A percentile compares a stretch with the other conserved stretches of the same genome.
These are phyloP conservation scores for Intellagama lesueurii DNA, from an alignment of 2,797 vertebrate genomes.

Conservation along the genomic window DNA sequence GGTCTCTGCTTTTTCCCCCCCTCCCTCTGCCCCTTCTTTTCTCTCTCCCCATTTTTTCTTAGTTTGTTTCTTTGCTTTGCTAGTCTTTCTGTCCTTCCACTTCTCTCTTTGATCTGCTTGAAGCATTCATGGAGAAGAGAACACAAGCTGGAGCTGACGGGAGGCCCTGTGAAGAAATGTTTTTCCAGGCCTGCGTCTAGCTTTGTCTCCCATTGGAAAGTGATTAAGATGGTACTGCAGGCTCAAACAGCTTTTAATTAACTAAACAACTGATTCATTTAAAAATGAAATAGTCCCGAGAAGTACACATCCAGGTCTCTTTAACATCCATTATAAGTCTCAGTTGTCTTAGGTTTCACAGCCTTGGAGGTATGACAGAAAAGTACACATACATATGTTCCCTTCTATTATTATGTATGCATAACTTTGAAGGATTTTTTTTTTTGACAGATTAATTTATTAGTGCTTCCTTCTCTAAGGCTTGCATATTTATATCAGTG, in stretches of 20 bases:
- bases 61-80: too few species aligned
- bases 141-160: too few species aligned
- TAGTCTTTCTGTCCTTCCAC: too few species aligned
- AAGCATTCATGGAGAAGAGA: too few species aligned
- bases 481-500: not conserved
- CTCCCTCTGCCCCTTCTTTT: too few species aligned
- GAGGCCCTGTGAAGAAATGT: not conserved
- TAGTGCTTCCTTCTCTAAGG: not conserved
- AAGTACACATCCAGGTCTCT: not conserved
- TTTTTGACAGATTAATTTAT: not conserved
- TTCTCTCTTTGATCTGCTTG: too few species aligned
- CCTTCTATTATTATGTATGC: too few species aligned
- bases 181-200: not conserved
- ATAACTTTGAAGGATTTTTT: not conserved
- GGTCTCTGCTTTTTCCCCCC: too few species aligned
- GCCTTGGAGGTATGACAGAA: not conserved
- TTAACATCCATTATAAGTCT: not conserved
- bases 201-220: not conserved
- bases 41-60: too few species aligned
- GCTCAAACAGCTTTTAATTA: not conserved
- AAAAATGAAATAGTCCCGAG: not conserved
- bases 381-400: not conserved
- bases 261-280: not conserved
- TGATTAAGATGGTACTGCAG: not conserved
- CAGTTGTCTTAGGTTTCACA: not conserved